phyloP scores from a whole-genome alignment of 2,797 vertebrate genomes.

The Bucorvus abyssinicus region DNA sequence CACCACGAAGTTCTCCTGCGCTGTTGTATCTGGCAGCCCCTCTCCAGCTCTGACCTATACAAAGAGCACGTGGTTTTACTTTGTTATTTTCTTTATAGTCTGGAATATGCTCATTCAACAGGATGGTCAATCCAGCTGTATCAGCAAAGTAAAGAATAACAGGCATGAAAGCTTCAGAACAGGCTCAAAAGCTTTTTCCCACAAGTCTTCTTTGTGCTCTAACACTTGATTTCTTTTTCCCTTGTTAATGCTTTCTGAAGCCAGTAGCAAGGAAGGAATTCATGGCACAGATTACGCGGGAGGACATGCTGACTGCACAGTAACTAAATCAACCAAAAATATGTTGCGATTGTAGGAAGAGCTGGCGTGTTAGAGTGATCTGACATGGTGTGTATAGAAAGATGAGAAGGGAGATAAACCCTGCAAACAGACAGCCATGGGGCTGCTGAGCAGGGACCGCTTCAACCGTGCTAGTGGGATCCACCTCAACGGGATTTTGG shows the following conservation, averaged over 20 bases:
- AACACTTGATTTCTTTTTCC: conserved; percentile 65
- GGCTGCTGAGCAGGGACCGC: neutral
- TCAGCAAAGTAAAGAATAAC: conserved; percentile 67
- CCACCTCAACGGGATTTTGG: fast-evolving
- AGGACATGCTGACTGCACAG: conserved; percentile 58
- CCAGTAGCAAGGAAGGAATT: conserved; percentile 63
- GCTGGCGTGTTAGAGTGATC: neutral
- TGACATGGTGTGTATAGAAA: neutral
- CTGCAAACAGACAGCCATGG: neutral
- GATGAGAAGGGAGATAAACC: neutral
- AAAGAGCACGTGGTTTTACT: conserved; percentile 14
- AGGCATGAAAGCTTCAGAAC: conserved; percentile 57
- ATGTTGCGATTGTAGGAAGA: neutral
- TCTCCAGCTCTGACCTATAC: conserved; percentile 43
- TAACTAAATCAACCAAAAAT: conserved; percentile 35
- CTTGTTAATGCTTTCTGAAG: conserved; percentile 57
- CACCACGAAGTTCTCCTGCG: neutral
- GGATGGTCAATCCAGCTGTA: conserved; percentile 58
- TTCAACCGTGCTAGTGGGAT: neutral
- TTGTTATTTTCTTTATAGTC: conserved; percentile 52
- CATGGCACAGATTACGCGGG: neutral
- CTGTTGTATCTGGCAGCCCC: conserved; percentile 34
- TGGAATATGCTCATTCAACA: conserved; percentile 55
- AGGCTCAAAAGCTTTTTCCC: conserved; percentile 57
- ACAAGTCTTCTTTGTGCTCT: conserved; percentile 60